Base-by-base conservation (phyloP, 2,888 invertebrate species). In the Nymphalis polychloros region DNA sequence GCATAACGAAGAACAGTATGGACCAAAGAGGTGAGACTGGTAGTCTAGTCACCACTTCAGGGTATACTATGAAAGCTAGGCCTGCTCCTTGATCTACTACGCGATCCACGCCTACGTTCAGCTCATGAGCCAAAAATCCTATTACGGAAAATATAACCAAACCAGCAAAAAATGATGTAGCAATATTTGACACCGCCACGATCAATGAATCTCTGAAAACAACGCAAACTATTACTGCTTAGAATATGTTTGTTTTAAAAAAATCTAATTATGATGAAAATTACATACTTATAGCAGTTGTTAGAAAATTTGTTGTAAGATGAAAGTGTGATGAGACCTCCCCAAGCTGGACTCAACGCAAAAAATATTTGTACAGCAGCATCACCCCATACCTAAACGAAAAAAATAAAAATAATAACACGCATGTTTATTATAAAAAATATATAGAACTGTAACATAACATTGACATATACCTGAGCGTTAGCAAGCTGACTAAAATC, bases 361-460 rank as follows among this genome's bases (percentile, higher is more conserved):
- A 97, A 97, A 87, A 97, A 97, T 80, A 97, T 97, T 87, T 97
- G 97, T 27, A 97, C 96, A 0, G 96, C 96, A 0, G 97, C 96
- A 81, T 97, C 96, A 59, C 96, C 96, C 96, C 96, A 96, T 17
- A 96, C 96, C 95, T 95, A 71, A 49, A 76, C 78, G 27, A 13
- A 59, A 59, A 13, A 55, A 48, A 19, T n/a, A 8, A 17, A 23
- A 55, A 50, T 8, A 50, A 50, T 2, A 8, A 1, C 13, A 41
- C 16, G n/a, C 27, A 57, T 17, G 31, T 17, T 35, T 59, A 50
- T 20, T 13, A 48, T 7, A 19, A 31, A n/a, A 6, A 55, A 35
- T 35, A 47, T 7, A 8, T 10, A 4, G 3, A 19, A 48, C 16
- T 17, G 20, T 57, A 17, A 17, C 16, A 8, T 64, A 17, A 10